phyloP scores from a whole-genome alignment of 2,113 vertebrate genomes.

The Corythornis madagascariensis region DNA sequence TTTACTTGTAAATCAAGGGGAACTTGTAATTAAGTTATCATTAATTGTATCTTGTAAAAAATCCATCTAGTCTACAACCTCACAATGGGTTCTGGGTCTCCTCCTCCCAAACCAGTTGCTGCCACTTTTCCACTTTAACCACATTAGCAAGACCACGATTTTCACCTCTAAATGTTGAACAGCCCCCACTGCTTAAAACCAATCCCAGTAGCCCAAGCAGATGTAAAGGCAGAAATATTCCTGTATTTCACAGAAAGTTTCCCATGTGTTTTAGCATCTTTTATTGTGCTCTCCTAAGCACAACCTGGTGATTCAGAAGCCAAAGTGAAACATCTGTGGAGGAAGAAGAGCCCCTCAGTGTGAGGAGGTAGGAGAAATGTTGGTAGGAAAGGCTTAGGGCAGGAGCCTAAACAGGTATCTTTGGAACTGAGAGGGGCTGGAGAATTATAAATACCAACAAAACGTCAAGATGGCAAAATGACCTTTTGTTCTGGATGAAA shows the following conservation, averaged over 20 bases:
- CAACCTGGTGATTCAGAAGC: background rate
- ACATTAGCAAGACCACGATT: background rate
- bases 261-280: background rate
- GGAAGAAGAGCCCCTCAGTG: background rate
- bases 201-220: background rate
- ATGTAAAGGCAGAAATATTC: background rate
- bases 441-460: slow-evolving; percentile 66
- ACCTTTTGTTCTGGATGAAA: slow-evolving; percentile 53
- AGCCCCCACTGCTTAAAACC: background rate
- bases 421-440: background rate
- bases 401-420: background rate
- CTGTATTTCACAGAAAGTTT: background rate
- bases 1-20: background rate
- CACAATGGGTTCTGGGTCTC: background rate
- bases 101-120: background rate
- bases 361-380: background rate
- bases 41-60: background rate
- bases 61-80: background rate
- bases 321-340: background rate
- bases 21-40: background rate
- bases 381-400: slow-evolving; percentile 4
- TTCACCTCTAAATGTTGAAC: slow-evolving; percentile 10
- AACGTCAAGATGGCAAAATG: slow-evolving; percentile 23
- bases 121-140: background rate
- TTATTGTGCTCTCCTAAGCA: background rate